These are phyloP conservation scores for Crypturellus undulatus DNA, from an alignment of 2,113 vertebrate genomes.

Conservation along the genomic window DNA sequence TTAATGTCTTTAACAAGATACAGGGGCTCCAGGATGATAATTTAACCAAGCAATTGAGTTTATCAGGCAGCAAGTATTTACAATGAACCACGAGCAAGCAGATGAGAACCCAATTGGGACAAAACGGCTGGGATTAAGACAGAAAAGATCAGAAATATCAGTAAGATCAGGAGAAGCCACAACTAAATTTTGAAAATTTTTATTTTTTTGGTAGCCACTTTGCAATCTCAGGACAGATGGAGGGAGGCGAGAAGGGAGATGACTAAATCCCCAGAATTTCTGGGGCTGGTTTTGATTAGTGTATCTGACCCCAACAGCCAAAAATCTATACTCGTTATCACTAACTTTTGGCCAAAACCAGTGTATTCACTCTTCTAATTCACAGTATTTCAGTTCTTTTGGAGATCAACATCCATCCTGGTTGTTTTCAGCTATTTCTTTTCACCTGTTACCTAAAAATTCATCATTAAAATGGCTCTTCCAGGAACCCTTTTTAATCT, in stretches of 20 bases:
- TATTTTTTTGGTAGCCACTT: background rate
- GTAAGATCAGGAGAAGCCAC: background rate
- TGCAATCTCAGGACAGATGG: background rate
- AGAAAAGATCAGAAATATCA: background rate
- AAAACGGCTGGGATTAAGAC: background rate
- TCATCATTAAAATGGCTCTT: background rate
- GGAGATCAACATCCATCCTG: background rate
- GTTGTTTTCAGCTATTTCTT: background rate
- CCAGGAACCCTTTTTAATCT: background rate
- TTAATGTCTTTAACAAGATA: background rate
- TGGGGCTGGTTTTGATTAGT: too few relatives aligned
- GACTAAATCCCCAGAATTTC: too few relatives aligned
- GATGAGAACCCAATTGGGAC: background rate
- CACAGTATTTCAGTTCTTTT: background rate
- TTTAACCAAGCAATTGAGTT: background rate
- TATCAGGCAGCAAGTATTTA: background rate
- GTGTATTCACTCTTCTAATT: background rate
- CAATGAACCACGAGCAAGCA: background rate
- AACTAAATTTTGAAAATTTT: background rate
- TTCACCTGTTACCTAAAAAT: background rate
- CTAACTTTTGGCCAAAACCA: background rate
- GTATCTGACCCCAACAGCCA: background rate
- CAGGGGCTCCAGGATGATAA: background rate
- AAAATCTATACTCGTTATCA: background rate
- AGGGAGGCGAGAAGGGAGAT: too few relatives aligned